Base-by-base conservation (phyloP, 2,113 vertebrate species). In the Podilymbus podiceps region DNA sequence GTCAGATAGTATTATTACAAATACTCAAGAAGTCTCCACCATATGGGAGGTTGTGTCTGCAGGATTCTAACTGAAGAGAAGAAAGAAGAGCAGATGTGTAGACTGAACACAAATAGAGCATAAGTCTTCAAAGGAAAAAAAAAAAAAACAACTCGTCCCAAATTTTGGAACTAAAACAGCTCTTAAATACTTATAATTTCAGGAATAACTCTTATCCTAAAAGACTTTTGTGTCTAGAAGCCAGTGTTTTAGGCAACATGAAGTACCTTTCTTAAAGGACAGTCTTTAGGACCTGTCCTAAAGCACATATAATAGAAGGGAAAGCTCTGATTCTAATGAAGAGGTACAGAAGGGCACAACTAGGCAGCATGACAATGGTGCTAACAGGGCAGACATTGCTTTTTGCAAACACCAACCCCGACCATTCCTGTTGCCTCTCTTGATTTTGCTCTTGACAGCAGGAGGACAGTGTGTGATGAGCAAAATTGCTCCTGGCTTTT, bases 401-500 rank as follows among this genome's bases (percentile, higher is more conserved):
- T 81, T 85, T 67, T 11, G 9, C 35, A 53, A 18, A 66, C 53
- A 87, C 33, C 27, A 60, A 16, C 20, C n/a, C 6, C 0, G 3
- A 19, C 18, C 4, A 22, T 66, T 60, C 66, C 22, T 19, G 5
- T 63, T 80, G 27, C 28, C 12, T 83, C 55, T 81, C 71, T 23
- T 71, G 38, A 73, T 83, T 89, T 89, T 81, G 40, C 31, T 66
- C 31, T 81, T 85, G 81, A 74, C 19, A 90, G 31, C 55, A 80
- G 60, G 49, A 73, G 62, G n/a, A 50, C 53, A 91, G n/a, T 38
- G 24, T 82, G 89, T 47, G 53, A 89, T 40, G 50, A 94, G 25
- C 14, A 87, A 66, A 97, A 86, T 66, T 85, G 73, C 81, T 92
- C 24, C 81, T 73, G 79, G 89, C n/a, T 69, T 95, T 93, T 76